phyloP scores from a whole-genome alignment of 2,113 vertebrate genomes.

The Hiodon alosoides region DNA sequence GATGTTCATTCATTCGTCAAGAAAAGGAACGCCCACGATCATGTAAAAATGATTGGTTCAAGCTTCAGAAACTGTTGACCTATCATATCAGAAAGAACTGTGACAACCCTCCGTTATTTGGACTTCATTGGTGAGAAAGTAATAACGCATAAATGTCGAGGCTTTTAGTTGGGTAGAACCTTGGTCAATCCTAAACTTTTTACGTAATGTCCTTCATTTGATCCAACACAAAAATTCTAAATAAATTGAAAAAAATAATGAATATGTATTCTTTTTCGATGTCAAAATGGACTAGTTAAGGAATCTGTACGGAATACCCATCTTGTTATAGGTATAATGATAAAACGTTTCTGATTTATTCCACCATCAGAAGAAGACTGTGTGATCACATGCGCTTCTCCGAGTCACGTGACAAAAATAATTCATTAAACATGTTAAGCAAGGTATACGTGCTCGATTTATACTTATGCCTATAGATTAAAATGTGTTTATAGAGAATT shows the following conservation, averaged over 20 bases:
- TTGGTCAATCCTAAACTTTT: background rate
- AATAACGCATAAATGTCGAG: background rate
- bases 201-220: constrained; percentile 7
- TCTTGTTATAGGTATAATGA: too few species aligned
- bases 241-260: background rate
- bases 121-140: constrained; percentile 1
- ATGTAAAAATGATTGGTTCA: constrained; percentile 4
- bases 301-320: background rate
- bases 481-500: too few species aligned
- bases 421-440: background rate
- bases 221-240: constrained; percentile 15
- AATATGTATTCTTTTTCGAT: background rate
- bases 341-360: background rate
- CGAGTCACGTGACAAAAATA: background rate
- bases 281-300: background rate
- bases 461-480: too few species aligned
- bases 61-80: background rate
- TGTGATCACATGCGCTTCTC: background rate
- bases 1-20: background rate
- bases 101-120: background rate
- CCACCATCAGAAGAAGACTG: background rate
- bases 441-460: background rate
- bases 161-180: background rate
- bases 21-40: constrained; percentile 13
- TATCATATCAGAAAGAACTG: background rate